Evolutionary conservation across 1,140 invertebrate species (phyloP).

Genomic region (Orchestia grillus): DNA sequence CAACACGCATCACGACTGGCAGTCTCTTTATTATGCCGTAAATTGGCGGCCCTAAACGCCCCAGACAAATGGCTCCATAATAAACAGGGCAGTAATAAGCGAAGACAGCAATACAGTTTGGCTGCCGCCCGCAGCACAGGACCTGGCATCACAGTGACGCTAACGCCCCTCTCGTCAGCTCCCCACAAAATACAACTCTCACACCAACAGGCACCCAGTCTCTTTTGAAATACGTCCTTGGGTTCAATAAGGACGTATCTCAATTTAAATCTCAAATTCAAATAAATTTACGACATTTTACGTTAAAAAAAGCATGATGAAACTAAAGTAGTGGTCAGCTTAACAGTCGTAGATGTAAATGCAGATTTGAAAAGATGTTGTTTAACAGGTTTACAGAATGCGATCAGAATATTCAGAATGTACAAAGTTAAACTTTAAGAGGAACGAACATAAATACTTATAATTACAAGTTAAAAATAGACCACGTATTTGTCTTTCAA

Average conservation of each 20-base stretch:
- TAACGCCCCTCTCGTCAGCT: neutral
- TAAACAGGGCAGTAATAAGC: neutral
- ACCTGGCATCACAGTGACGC: neutral
- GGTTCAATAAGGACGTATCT: no score
- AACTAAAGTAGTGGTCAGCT: neutral
- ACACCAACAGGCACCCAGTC: neutral
- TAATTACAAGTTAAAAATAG: neutral
- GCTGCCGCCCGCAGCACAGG: neutral
- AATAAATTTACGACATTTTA: neutral
- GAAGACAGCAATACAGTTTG: neutral
- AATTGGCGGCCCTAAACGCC: neutral
- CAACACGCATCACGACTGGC: neutral
- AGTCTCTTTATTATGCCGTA: conserved; percentile 29
- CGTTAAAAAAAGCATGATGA: neutral
- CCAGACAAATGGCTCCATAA: neutral
- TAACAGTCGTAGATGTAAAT: no score
- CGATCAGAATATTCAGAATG: neutral
- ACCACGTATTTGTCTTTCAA: neutral
- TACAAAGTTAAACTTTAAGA: neutral
- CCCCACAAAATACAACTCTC: neutral
- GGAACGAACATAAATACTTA: neutral
- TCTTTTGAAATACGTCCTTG: neutral
- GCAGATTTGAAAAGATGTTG: no score
- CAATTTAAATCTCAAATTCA: no score
- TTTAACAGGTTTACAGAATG: no score